Base-by-base conservation (phyloP, 2,113 vertebrate species). In the Variabilichromis moorii region DNA sequence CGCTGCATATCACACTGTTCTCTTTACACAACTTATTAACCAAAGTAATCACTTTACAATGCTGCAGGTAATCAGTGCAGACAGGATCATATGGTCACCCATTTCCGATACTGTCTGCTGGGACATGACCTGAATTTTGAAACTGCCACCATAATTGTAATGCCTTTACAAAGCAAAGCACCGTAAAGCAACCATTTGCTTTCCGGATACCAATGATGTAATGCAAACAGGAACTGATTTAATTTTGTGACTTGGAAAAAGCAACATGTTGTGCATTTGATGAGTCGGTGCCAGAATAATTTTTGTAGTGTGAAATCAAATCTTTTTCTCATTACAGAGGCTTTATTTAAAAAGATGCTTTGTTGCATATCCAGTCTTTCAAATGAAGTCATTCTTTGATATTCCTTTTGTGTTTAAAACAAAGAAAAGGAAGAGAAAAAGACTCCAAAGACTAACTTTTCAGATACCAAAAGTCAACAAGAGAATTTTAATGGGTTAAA, bases 251-350 rank as follows among this genome's bases (percentile, higher is more conserved):
- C 26, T 80, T 42, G 45, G 40, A 35, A 54, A 88, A 82, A 68
- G 80, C 80, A 13, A 66, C 19, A 86, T 80, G 79, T 68, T 80
- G 51, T 35, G 9, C 19, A 40, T 73, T 94, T 90, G 40, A 71
- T 87, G 68, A 28, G 83, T 84, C 5, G 2, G 86, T 81, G 63
- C 73, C 45, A 73, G 80, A 89, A 83, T 88, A 4, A 87, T 89
- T 90, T 92, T 89, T 90, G 57, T 59, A n/a, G 53, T 45, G 14
- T 54, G 71, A 88, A 93, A 93, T 93, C 84, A 93, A 94, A 94
- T 95, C 73, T 90, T 80, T 93, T 94, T 95, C 90, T 95, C 85
- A 94, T 94, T 93, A 92, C 79, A 35, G 26, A 87, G 76, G 88
- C 85, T 83, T 50, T 9, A 57, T 88, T 88, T 85, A 50, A 87